These are phyloP conservation scores for Myotis davidii DNA, from an alignment of 2,113 vertebrate genomes.

Conservation along the genomic window DNA sequence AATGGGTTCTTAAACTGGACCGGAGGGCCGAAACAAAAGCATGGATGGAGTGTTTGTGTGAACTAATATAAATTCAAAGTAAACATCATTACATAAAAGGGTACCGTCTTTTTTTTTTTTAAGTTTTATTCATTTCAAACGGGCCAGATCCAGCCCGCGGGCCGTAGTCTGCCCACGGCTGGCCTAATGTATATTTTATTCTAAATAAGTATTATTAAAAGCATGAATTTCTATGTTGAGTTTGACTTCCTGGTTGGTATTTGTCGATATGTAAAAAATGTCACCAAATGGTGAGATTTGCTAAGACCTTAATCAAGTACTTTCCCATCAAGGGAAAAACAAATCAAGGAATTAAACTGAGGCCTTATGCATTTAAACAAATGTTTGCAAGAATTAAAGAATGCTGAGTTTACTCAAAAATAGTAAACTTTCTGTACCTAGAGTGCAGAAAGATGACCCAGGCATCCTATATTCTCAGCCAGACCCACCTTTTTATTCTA, in stretches of 20 bases:
- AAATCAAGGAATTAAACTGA: slow-evolving; percentile 27
- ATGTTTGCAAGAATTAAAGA: not conserved
- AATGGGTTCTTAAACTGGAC: too few species aligned
- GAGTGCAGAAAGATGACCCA: not conserved
- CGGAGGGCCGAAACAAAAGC: too few species aligned
- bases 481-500: not conserved
- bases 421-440: slow-evolving; percentile 27
- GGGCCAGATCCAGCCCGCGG: too few species aligned
- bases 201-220: slow-evolving; percentile 40
- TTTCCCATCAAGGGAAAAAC: slow-evolving; percentile 12
- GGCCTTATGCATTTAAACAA: not conserved
- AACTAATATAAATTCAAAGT: too few species aligned
- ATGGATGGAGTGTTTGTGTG: too few species aligned
- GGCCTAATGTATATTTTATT: not conserved
- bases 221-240: not conserved
- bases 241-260: not conserved
- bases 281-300: not conserved
- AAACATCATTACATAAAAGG: too few species aligned
- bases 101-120: too few species aligned
- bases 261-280: not conserved
- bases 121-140: too few species aligned
- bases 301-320: slow-evolving; percentile 5
- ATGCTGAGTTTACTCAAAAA: not conserved
- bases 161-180: too few species aligned
- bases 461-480: not conserved